Conservation (phyloP, 37 sponge, comb jelly and placozoan genomes). For the Mnemiopsis leidyi region DNA sequence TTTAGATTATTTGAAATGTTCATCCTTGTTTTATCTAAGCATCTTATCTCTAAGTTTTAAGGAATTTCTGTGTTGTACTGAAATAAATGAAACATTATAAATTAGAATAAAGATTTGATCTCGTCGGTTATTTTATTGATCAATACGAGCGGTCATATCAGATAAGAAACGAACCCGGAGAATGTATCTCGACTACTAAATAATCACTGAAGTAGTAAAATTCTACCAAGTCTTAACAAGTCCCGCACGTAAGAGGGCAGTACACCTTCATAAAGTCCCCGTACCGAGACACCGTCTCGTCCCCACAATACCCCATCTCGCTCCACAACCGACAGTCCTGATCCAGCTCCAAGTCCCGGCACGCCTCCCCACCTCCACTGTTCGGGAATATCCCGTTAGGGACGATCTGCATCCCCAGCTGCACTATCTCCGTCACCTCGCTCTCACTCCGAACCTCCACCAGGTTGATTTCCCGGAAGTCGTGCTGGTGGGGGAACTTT, state of each 20-base stretch:
- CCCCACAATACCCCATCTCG: background rate
- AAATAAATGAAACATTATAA: no score
- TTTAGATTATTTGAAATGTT: no score
- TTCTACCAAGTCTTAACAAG: background rate
- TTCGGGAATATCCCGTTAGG: background rate
- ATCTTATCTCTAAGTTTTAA: no score
- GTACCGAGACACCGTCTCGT: background rate
- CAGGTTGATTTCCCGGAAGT: background rate
- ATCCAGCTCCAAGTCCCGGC: background rate
- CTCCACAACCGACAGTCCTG: background rate
- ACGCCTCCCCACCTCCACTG: background rate
- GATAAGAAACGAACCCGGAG: no score
- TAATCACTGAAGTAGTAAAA: no score
- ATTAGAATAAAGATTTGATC: no score
- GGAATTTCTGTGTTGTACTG: no score
- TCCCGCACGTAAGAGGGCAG: background rate
- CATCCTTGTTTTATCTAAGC: no score
- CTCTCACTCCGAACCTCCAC: background rate
- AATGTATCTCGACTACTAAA: no score
- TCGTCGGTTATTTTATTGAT: no score
- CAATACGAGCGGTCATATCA: no score
- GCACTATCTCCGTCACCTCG: background rate
- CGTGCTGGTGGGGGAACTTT: background rate
- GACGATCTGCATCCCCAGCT: background rate
- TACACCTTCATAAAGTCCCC: background rate